Percentiles rank a stretch among this genome's conserved stretches.
Conservation (phyloP, 2,113 vertebrate species). For the Bos taurus region DNA sequence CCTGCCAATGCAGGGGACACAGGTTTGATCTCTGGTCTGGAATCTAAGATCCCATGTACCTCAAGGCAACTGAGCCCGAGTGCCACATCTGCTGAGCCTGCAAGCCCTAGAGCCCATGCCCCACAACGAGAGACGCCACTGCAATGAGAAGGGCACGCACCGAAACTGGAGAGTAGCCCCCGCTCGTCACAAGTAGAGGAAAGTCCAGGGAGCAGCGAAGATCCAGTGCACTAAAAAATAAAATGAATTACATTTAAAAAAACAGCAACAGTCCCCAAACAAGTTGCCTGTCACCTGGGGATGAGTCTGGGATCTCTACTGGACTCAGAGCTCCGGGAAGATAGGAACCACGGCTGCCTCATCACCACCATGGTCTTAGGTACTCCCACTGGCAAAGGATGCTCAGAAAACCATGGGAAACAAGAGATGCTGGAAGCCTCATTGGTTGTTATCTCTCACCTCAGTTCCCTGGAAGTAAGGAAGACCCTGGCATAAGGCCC, state of each 20-base stretch:
- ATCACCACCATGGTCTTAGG: background rate
- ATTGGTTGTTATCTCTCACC: background rate
- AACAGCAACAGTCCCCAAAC: background rate
- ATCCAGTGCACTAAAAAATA: background rate
- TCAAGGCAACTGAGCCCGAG: background rate
- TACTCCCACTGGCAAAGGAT: background rate
- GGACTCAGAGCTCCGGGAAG: background rate
- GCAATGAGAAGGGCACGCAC: rapidly evolving
- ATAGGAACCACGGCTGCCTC: background rate
- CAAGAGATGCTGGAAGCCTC: background rate
- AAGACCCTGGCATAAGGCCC: background rate
- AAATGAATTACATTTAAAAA: background rate
- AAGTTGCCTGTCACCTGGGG: background rate
- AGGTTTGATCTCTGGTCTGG: background rate
- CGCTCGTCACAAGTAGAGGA: background rate
- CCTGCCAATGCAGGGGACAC: background rate
- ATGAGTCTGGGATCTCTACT: background rate
- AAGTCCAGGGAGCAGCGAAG: background rate
- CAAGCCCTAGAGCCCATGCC: background rate
- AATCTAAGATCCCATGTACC: background rate
- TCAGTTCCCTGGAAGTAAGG: background rate
- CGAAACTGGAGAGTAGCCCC: background rate
- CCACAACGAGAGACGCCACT: background rate
- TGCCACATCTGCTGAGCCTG: background rate
- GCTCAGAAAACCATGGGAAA: background rate